phyloP scores from a whole-genome alignment of 2,888 invertebrate genomes.

The Polietes domitor region DNA sequence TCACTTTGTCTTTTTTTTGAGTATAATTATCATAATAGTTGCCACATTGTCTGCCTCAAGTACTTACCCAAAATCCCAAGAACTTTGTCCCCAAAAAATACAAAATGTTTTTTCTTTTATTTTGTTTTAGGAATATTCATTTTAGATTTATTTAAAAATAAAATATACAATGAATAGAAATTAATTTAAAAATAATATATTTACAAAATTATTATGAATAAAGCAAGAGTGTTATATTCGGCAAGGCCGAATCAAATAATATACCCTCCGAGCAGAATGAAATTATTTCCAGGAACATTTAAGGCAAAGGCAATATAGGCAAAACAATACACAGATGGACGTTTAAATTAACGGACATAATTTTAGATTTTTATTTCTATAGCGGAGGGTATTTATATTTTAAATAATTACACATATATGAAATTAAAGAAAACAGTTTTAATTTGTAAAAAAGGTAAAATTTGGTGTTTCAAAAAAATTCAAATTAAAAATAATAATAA shows the following conservation, averaged over 20 bases:
- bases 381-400: neutral
- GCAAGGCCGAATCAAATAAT: neutral
- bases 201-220: constrained; percentile 50
- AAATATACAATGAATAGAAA: constrained; percentile 43
- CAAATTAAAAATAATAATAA: constrained; percentile 37
- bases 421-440: constrained; percentile 3
- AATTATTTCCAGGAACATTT: too few relatives aligned
- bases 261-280: too few relatives aligned
- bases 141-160: constrained; percentile 62
- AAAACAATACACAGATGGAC: neutral
- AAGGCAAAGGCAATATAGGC: neutral
- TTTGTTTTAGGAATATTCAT: constrained; percentile 47
- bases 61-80: neutral
- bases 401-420: neutral
- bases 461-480: constrained; percentile 16
- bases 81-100: neutral
- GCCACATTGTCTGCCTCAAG: neutral
- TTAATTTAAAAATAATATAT: constrained; percentile 55
- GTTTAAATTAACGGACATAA: neutral
- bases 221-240: constrained; percentile 9
- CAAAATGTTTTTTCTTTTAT: neutral
- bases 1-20: too few relatives aligned
- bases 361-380: neutral
- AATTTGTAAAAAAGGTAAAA: constrained; percentile 22
- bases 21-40: too few relatives aligned